A percentile compares a stretch with the other conserved stretches of the same genome.
Conservation (phyloP, 2,888 invertebrate species). For the Trypoxylon attenuatum region DNA sequence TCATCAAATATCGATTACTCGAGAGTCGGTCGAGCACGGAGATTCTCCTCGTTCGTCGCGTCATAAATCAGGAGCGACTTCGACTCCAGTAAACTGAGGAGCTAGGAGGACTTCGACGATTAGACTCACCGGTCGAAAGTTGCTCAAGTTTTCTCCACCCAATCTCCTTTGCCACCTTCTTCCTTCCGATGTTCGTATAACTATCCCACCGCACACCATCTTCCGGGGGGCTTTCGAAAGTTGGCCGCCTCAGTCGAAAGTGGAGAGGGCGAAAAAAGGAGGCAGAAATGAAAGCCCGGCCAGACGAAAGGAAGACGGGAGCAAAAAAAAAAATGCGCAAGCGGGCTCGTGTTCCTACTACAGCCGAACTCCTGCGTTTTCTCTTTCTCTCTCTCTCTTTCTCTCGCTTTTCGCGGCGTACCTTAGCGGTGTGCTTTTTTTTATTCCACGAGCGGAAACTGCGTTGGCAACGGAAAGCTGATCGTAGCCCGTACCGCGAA, state of each 20-base stretch:
- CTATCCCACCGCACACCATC: slow-evolving; percentile 27
- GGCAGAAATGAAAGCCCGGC: not conserved
- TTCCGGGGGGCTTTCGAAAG: slow-evolving; percentile 23
- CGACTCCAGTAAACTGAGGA: slow-evolving; percentile 25
- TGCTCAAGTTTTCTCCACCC: slow-evolving; percentile 44
- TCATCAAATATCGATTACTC: slow-evolving; percentile 44
- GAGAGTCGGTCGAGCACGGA: slow-evolving; percentile 3
- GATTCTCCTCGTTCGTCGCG: slow-evolving; percentile 16
- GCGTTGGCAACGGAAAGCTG: slow-evolving; percentile 26
- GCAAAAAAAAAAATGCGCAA: not conserved
- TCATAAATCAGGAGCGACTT: slow-evolving; percentile 50
- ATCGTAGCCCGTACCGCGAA: slow-evolving; percentile 32
- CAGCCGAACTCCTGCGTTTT: not conserved
- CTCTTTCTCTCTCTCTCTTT: not conserved
- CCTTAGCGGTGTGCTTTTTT: not conserved
- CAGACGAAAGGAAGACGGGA: slow-evolving; percentile 2
- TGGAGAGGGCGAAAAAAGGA: slow-evolving; percentile 1
- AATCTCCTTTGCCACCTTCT: slow-evolving; percentile 42
- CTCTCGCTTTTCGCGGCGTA: not conserved
- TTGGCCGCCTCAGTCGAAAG: slow-evolving; percentile 16
- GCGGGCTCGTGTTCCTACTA: slow-evolving; percentile 10
- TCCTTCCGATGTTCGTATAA: slow-evolving; percentile 45
- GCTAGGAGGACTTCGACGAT: slow-evolving; percentile 45
- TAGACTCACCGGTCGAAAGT: slow-evolving; percentile 51
- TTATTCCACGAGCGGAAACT: slow-evolving; percentile 11